Evolutionary conservation across 2,888 invertebrate species (phyloP), one percentile per base, ranked within the genome.

Genomic region (Coelopa pilipes): DNA sequence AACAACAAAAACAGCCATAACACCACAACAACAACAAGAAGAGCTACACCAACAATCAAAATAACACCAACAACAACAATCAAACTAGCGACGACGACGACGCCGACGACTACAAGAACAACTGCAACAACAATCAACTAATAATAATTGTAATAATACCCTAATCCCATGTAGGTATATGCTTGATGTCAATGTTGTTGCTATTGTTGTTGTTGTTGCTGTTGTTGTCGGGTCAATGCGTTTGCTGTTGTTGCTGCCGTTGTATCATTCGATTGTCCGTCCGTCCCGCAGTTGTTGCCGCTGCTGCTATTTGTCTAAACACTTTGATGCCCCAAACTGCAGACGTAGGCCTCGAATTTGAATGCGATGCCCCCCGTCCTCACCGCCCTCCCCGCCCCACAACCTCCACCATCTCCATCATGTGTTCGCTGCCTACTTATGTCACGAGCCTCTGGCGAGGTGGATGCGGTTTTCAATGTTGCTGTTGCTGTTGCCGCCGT

Each of bases 281-380:
- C n/a, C n/a, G n/a, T n/a, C n/a, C n/a, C n/a, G n/a, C n/a, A n/a
- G n/a, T n/a, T 13, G 49, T 49, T 49, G 49, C 49, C 12, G 55
- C 24, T 60, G 60, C 21, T 60, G 62, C 62, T 34, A 66, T 66
- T 66, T 66, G 50, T 50, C 19, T 19, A 47, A 66, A 66, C 66
- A 66, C 66, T 66, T 66, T 24, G 21, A 66, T 66, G 50, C 19
- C 50, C 21, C 49, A 34, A 34, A 66, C 21, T 66, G 24, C 12
- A 24, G 50, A 66, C 50, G 66, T 50, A 66, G 66, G 66, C 66
- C 66, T 66, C 45, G 50, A 66, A 50, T 66, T 66, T 66, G 49
- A 13, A 19, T 66, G 15, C 17, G 5, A 49, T 17, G 19, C 21
- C 9, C 49, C 49, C 24, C 60, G n/a, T n/a, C n/a, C n/a, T n/a